Base-by-base conservation (phyloP, 35 echinoderm and acorn worm genomes). In the Holothuria glaberrima region DNA sequence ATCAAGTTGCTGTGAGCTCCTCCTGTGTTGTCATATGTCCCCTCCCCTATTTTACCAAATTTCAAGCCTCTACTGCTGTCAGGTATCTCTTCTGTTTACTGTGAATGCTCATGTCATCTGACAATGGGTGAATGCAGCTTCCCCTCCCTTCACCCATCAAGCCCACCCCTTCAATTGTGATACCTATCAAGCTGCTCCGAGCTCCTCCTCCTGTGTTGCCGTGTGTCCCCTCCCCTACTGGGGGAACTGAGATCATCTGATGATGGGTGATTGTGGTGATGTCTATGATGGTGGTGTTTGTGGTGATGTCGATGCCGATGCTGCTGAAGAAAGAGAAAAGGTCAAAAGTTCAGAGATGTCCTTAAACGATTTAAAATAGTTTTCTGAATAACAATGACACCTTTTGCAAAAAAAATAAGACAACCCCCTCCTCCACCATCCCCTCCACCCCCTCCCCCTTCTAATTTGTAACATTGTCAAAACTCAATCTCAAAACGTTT, bases 151-250 rank as follows among this genome's bases (percentile, higher is more conserved):
- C 36, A 41, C 36, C 36, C 36, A 41, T 41, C 50, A 54, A 12
- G 21, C 66, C 66, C 66, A 27, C 21, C 25, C 31, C 66, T 12
- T 69, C 31, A n/a, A 6, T 26, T 69, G 4, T 20, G 7, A 79
- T 77, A 94, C 93, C 93, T 94, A 29, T 94, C 93, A 25, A 91
- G 44, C 22, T 94, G 86, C 32, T 94, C 93, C 1, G 86, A 91
- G 9, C 83, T 83, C 52, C 88, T 65, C 57, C 88, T 36, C 74
- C 71, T 38, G 30, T 82, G 71, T 75, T 87, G 89, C 27, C 72
- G 71, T 20, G 33, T 79, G 14, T 57, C 82, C 3, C 36, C 29
- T 20, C 48, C 89, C 22, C 75, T 71, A 21, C 76, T 85, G 22
- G 72, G 80, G 2, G 68, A 75, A 30, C 75, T 63, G 16, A 65